phyloP scores from a whole-genome alignment of 2,113 vertebrate genomes.

The Microtus montanus region DNA sequence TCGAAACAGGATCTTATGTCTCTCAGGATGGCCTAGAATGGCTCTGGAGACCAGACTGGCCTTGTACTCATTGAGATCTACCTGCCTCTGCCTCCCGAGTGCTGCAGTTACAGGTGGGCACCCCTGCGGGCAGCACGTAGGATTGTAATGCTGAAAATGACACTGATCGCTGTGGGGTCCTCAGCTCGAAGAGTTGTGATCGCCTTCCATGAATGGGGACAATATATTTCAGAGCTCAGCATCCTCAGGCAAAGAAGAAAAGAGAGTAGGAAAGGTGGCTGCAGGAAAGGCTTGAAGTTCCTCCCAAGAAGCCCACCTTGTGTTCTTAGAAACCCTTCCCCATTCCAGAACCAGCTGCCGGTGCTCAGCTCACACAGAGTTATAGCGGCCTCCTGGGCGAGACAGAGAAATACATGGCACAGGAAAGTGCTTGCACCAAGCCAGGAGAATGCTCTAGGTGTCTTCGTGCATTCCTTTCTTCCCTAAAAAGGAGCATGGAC shows the following conservation, averaged over 20 bases:
- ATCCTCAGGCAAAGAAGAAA: not conserved
- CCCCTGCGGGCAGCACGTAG: not conserved
- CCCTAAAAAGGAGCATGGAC: not conserved
- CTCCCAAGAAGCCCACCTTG: not conserved
- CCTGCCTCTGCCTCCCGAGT: not conserved
- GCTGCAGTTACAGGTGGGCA: not conserved
- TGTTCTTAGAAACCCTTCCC: not conserved
- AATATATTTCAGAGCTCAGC: slow-evolving; percentile 7
- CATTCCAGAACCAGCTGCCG: not conserved
- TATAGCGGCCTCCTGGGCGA: not conserved
- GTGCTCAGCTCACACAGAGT: not conserved
- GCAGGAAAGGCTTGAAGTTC: not conserved
- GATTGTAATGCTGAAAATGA: slow-evolving; percentile 20
- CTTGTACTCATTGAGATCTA: not conserved
- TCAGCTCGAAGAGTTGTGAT: slow-evolving; percentile 39
- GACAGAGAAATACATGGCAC: not conserved
- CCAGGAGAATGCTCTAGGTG: not conserved
- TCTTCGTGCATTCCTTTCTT: not conserved
- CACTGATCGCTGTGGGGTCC: not conserved
- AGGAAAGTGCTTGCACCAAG: not conserved
- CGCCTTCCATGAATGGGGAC: not conserved
- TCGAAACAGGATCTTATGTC: not conserved
- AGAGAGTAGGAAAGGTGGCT: not conserved
- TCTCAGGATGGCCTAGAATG: not conserved
- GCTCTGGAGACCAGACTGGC: not conserved